Percentiles rank a stretch among this genome's conserved stretches.
phyloP scores from a whole-genome alignment of 2,888 invertebrate genomes.

The Sycophila texana region DNA sequence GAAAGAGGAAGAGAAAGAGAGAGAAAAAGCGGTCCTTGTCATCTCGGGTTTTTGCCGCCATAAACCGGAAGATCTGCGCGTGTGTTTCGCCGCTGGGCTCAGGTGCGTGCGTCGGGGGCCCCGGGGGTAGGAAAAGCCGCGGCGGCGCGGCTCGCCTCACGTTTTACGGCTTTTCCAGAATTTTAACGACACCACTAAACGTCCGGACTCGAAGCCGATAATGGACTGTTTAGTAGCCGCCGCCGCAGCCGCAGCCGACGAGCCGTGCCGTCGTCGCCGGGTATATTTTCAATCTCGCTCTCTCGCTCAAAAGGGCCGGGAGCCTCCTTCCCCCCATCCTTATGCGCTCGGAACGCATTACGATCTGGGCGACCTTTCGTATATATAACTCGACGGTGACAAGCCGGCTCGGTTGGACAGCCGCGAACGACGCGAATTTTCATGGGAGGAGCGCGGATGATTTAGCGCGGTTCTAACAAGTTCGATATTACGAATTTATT shows the following conservation, averaged over 20 bases:
- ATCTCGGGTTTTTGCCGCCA: constrained; percentile 66
- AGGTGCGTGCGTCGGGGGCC: constrained; percentile 46
- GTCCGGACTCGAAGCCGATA: constrained; percentile 61
- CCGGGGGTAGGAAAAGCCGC: constrained; percentile 39
- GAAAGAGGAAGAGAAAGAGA: constrained; percentile 6
- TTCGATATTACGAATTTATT: constrained; percentile 32
- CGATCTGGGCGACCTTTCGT: constrained; percentile 26
- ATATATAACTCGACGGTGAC: not conserved
- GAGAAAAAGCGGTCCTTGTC: constrained; percentile 65
- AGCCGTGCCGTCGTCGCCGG: constrained; percentile 25
- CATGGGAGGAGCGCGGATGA: constrained; percentile 17
- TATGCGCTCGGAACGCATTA: constrained; percentile 3
- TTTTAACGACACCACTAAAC: constrained; percentile 72
- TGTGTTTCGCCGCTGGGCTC: constrained; percentile 54
- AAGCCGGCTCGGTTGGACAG: not conserved
- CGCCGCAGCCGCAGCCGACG: constrained; percentile 39
- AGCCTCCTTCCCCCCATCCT: constrained; percentile 36
- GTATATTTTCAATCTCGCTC: constrained; percentile 54
- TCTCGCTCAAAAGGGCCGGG: constrained; percentile 29
- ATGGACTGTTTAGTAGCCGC: constrained; percentile 63
- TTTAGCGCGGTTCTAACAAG: constrained; percentile 32
- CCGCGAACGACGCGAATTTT: constrained; percentile 24
- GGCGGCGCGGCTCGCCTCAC: constrained; percentile 52
- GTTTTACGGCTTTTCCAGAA: constrained; percentile 73
- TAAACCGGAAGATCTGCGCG: constrained; percentile 65